phyloP scores from a whole-genome alignment of 1,140 invertebrate species.

The Pseudoatta argentina region DNA sequence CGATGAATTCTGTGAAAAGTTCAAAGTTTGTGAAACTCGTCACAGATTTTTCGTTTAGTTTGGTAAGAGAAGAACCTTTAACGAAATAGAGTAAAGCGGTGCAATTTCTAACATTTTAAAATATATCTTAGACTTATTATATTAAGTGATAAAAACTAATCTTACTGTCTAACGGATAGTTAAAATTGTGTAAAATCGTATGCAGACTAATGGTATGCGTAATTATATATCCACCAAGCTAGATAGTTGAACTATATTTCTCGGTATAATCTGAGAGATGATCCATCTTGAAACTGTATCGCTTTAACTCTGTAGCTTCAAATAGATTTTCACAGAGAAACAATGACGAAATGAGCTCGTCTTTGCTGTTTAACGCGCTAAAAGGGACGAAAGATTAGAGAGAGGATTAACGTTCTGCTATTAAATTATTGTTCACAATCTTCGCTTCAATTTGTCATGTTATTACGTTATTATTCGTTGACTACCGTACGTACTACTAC shows the following conservation, averaged over 20 bases:
- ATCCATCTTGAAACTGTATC: conserved; percentile 38
- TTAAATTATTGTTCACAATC: conserved; percentile 18
- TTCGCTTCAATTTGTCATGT: conserved; percentile 30
- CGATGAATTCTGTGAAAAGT: neutral
- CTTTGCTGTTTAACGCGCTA: neutral
- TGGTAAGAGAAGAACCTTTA: neutral
- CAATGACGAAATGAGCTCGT: neutral
- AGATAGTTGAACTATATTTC: neutral
- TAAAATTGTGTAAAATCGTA: conserved; percentile 3
- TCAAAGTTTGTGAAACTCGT: neutral
- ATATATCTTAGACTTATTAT: neutral
- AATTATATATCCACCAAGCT: conserved; percentile 12
- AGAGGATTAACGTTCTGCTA: conserved; percentile 12
- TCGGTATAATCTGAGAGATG: neutral
- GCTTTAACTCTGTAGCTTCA: conserved; percentile 31
- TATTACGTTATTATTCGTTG: conserved; percentile 50
- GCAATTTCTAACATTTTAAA: conserved; percentile 6
- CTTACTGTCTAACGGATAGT: neutral
- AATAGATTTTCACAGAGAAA: conserved; percentile 16
- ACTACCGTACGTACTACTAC: conserved; percentile 48
- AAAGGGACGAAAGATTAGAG: neutral
- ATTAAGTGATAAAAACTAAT: neutral
- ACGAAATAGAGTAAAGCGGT: conserved; percentile 4
- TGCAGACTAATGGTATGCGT: neutral
- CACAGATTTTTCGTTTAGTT: neutral